Base-by-base conservation (phyloP, 2,113 vertebrate genomes). In the Mungos mungo region DNA sequence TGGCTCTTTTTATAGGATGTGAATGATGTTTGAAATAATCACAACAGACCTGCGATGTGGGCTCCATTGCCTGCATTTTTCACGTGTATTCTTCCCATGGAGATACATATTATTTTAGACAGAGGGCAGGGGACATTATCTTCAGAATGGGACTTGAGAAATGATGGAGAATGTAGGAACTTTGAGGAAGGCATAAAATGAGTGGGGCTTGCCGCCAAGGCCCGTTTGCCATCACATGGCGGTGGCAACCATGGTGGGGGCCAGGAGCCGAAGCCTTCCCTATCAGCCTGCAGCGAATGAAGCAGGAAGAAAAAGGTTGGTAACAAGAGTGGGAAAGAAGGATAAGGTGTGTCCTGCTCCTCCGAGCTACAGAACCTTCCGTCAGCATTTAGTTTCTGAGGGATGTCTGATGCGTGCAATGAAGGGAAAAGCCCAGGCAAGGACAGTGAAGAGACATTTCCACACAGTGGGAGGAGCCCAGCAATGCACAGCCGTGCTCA, bases 141-240 rank as follows among this genome's bases (percentile, higher is more conserved):
- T 54, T 74, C 16, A 82, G 66, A 66, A 69, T 86, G 18, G 19
- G 41, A 52, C 52, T 80, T 90, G 57, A 69, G 18, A 33, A 31
- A 23, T 88, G 29, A 96, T 76, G 35, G n/a, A 21, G n/a, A 57
- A 72, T 65, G 31, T 27, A 92, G 65, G 52, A 50, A 18, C 52
- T 76, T 54, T 16, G 7, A 47, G 23, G 88, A 29, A 86, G 25
- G n/a, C 21, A 54, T 52, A 74, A 25, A 63, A 45, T 66, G 21
- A 31, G 3, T 5, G 29, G 57, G 16, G 41, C 27, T 65, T 15
- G 23, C 54, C n/a, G 35, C 38, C 31, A 29, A 54, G n/a, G 54
- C 33, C n/a, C 65, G 7, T n/a, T n/a, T 27, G n/a, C 54, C 54
- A 29, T 63, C 38, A 25, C 15, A 0, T 3, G 33, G 31, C 0